Evolutionary conservation across 2,113 vertebrate species (phyloP).

Genomic region (Sturnus vulgaris): DNA sequence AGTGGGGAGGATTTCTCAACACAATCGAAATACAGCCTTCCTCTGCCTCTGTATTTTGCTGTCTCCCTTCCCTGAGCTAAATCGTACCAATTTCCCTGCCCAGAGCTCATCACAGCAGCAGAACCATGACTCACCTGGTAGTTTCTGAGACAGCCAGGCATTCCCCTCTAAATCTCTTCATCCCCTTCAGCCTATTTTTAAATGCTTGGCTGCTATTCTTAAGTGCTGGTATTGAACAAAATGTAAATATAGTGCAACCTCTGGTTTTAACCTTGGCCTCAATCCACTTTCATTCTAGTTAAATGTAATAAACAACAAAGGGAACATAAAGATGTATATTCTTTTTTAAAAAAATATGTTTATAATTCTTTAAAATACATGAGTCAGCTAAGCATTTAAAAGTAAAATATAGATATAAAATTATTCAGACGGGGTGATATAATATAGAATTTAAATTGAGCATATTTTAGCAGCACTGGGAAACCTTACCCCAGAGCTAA

Average conservation of each 20-base stretch:
- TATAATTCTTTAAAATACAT: slow-evolving; percentile 52
- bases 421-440: slow-evolving; percentile 44
- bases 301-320: slow-evolving; percentile 55
- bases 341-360: background rate
- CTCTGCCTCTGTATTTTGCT: background rate
- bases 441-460: slow-evolving; percentile 66
- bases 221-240: slow-evolving; percentile 44
- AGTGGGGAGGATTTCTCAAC: background rate
- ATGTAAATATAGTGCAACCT: slow-evolving; percentile 50
- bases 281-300: slow-evolving; percentile 30
- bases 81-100: background rate
- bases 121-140: slow-evolving; percentile 34
- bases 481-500: slow-evolving; percentile 59
- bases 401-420: slow-evolving; percentile 69
- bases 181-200: slow-evolving; percentile 60
- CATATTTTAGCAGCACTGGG: slow-evolving; percentile 58
- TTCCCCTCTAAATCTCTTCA: slow-evolving; percentile 59
- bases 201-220: slow-evolving; percentile 42
- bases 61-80: background rate
- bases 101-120: background rate
- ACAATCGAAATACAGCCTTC: background rate
- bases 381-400: slow-evolving; percentile 63
- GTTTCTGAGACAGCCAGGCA: slow-evolving; percentile 52
- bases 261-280: slow-evolving; percentile 22
- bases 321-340: slow-evolving; percentile 29